phyloP scores from a whole-genome alignment of 2,797 vertebrate genomes.

The Malurus leucopterus region DNA sequence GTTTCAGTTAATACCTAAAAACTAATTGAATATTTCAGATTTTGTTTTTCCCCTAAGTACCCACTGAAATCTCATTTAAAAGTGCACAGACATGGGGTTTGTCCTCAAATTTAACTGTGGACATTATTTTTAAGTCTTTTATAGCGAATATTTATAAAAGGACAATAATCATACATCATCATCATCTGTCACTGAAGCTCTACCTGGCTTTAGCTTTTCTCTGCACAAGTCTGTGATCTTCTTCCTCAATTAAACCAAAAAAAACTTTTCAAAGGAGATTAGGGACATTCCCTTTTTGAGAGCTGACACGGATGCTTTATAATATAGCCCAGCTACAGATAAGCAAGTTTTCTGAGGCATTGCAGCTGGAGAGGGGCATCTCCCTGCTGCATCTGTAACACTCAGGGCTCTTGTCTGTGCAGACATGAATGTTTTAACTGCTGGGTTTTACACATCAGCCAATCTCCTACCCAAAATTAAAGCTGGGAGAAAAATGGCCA shows the following conservation, averaged over 20 bases:
- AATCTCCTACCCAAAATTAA: neutral
- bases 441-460: neutral
- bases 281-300: neutral
- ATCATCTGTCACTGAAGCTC: neutral
- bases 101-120: neutral
- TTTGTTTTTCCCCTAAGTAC: neutral
- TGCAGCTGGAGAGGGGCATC: neutral
- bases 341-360: neutral
- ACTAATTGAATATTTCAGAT: neutral
- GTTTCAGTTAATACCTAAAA: neutral
- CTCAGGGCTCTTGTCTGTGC: neutral
- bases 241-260: neutral
- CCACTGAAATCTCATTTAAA: neutral
- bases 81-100: neutral
- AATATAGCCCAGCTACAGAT: neutral
- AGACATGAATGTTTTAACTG: neutral
- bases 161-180: neutral
- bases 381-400: neutral
- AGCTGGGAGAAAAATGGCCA: neutral
- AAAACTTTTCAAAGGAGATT: neutral
- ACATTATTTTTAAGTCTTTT: neutral
- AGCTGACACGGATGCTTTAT: neutral
- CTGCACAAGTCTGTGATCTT: neutral
- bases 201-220: neutral
- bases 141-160: neutral